These are phyloP conservation scores for Rhaphigaster nebulosa DNA, from an alignment of 2,888 invertebrate genomes.

Conservation along the genomic window DNA sequence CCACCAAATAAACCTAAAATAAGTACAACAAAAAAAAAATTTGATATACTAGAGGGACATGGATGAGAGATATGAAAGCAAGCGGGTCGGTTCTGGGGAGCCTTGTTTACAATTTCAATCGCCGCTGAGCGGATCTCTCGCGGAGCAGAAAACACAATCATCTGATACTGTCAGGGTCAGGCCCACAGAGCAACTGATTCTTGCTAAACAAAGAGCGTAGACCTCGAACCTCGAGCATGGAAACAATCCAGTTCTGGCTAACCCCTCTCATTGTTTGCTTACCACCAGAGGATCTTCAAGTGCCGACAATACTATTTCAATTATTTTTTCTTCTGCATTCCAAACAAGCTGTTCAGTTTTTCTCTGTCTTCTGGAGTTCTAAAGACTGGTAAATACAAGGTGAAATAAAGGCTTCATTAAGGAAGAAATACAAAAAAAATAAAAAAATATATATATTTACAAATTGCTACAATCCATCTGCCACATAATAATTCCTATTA, in stretches of 20 bases:
- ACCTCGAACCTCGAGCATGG: background rate
- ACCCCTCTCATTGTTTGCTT: background rate
- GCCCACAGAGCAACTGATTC: background rate
- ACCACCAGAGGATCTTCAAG: background rate
- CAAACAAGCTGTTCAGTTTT: too few relatives aligned
- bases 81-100: background rate
- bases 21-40: background rate
- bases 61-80: background rate
- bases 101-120: conserved; percentile 30
- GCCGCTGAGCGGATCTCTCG: background rate
- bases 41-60: background rate
- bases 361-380: background rate
- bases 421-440: too few relatives aligned
- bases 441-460: too few relatives aligned
- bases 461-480: too few relatives aligned
- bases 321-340: background rate
- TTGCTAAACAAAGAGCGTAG: background rate
- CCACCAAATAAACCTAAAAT: background rate
- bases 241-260: conserved; percentile 1
- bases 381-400: too few relatives aligned
- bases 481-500: too few relatives aligned
- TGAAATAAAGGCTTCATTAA: too few relatives aligned
- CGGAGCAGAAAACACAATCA: conserved; percentile 40
- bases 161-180: conserved; percentile 31
- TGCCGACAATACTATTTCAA: background rate